A percentile compares a stretch with the other conserved stretches of the same genome.
phyloP scores from a whole-genome alignment of 2,888 invertebrate species.

The Pseudococcus viburni region DNA sequence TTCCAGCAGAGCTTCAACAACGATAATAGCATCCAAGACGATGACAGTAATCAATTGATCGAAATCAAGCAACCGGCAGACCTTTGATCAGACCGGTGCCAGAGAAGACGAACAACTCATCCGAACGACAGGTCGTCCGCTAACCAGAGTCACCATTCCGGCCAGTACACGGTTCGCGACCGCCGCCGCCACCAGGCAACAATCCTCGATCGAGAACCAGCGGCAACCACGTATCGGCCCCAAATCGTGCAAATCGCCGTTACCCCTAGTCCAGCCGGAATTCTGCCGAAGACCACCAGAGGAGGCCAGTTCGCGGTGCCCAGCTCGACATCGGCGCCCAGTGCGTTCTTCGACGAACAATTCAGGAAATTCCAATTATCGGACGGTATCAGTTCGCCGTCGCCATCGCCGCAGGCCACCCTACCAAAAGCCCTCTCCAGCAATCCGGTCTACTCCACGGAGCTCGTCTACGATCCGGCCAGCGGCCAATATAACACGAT shows the following conservation, averaged over 20 bases:
- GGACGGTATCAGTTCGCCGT: slow-evolving; percentile 75
- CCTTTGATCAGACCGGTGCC: slow-evolving; percentile 70
- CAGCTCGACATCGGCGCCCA: slow-evolving; percentile 67
- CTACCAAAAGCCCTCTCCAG: slow-evolving; percentile 71
- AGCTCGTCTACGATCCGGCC: slow-evolving; percentile 82
- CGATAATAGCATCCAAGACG: slow-evolving; percentile 70
- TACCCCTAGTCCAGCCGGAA: slow-evolving; percentile 69
- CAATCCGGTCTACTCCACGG: slow-evolving; percentile 83
- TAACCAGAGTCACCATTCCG: slow-evolving; percentile 69
- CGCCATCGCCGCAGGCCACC: slow-evolving; percentile 71
- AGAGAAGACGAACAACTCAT: slow-evolving; percentile 70
- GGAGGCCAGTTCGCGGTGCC: slow-evolving; percentile 59
- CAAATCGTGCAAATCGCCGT: slow-evolving; percentile 73
- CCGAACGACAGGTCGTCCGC: slow-evolving; percentile 71
- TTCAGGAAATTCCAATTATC: slow-evolving; percentile 80
- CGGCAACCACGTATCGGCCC: slow-evolving; percentile 80
- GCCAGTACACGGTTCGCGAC: slow-evolving; percentile 68
- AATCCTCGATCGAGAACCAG: slow-evolving; percentile 72
- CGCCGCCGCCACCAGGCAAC: slow-evolving; percentile 71
- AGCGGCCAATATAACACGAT: slow-evolving; percentile 86
- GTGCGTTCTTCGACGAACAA: slow-evolving; percentile 80
- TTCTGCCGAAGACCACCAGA: slow-evolving; percentile 62
- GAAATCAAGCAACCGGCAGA: slow-evolving; percentile 71
- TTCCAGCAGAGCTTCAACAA: slow-evolving; percentile 80
- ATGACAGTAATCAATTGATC: slow-evolving; percentile 52